These are phyloP conservation scores for Acronicta psi DNA, from an alignment of 2,888 invertebrate species.

Conservation along the genomic window DNA sequence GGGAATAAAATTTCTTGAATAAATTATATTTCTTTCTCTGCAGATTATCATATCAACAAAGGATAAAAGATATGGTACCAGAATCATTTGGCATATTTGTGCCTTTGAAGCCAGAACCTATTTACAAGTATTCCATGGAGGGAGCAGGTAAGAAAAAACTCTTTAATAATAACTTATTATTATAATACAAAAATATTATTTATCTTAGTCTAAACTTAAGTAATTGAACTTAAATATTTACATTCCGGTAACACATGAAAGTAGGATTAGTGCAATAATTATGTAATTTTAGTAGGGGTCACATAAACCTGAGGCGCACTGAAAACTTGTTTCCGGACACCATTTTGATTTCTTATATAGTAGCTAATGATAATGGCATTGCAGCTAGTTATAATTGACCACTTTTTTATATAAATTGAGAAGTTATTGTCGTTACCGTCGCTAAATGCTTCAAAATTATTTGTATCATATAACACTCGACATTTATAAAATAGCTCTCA, in stretches of 20 bases:
- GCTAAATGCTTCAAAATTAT: conserved; percentile 73
- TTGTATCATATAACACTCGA: conserved; percentile 58
- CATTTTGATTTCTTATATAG: background rate
- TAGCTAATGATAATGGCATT: background rate
- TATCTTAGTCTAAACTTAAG: conserved; percentile 78
- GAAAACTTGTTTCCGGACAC: conserved; percentile 7
- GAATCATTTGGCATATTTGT: conserved; percentile 95
- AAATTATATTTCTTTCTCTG: conserved; percentile 33
- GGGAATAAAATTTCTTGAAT: background rate
- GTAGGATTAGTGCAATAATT: conserved; percentile 47
- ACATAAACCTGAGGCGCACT: conserved; percentile 13
- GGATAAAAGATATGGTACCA: conserved; percentile 97
- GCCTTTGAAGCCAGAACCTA: conserved; percentile 95
- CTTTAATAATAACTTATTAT: conserved; percentile 56
- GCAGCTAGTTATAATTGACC: background rate
- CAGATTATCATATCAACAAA: conserved; percentile 97
- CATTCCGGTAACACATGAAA: conserved; percentile 70
- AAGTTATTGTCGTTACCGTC: conserved; percentile 7
- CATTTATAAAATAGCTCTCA: conserved; percentile 40
- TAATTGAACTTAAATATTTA: conserved; percentile 78
- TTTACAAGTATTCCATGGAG: conserved; percentile 97
- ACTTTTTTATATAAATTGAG: conserved; percentile 12
- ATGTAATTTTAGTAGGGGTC: conserved; percentile 18
- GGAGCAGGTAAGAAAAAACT: conserved; percentile 90
- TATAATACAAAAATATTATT: conserved; percentile 73